Evolutionary conservation across 2,797 vertebrate genomes (phyloP), one percentile per base, ranked within the genome.

Genomic region (Melanogrammus aeglefinus): DNA sequence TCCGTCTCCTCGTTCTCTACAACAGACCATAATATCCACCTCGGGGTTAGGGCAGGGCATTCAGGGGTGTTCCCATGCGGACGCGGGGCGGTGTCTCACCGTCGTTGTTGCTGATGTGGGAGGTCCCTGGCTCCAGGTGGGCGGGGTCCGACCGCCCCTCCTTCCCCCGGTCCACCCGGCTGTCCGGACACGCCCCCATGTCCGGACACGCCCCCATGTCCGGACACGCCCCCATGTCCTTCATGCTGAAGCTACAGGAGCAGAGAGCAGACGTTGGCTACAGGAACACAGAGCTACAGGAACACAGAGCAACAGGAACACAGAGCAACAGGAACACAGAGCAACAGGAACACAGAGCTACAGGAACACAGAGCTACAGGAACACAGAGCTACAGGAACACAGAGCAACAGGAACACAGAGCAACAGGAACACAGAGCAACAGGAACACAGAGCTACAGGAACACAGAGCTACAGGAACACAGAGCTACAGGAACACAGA

Each of bases 1-100:
- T 99, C 98, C 0, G 98, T 99, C 91, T 99, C 98, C 87, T 99
- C 98, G 0, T 99, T 99, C 84, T 99, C 97, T 98, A 88, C 47
- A 44, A n/a, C 44, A 27, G 51, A 38, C 36, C 36, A 38, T 9
- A 38, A 6, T 38, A 38, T 9, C 8, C 36, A 38, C 36, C 36
- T 38, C 36, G 8, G 31, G 31, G 31, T 33, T 33, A 33, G 39
- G 39, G 39, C 8, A 9, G 39, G 39, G 39, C 31, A 33, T 3
- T 33, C 31, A 33, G 31, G 31, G 3, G 31, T 33, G 31, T 33
- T 33, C 31, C 31, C 31, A 33, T 33, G 31, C 31, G 31, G 2
- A 3, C 31, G 31, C 31, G 44, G 47, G 16, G 47, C n/a, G 2
- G 57, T 24, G 39, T 0, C 3, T 92, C 91, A 97, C 96, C 96